These are phyloP conservation scores for Neomicropteryx cornuta DNA, from an alignment of 1,140 invertebrate genomes.

Conservation along the genomic window DNA sequence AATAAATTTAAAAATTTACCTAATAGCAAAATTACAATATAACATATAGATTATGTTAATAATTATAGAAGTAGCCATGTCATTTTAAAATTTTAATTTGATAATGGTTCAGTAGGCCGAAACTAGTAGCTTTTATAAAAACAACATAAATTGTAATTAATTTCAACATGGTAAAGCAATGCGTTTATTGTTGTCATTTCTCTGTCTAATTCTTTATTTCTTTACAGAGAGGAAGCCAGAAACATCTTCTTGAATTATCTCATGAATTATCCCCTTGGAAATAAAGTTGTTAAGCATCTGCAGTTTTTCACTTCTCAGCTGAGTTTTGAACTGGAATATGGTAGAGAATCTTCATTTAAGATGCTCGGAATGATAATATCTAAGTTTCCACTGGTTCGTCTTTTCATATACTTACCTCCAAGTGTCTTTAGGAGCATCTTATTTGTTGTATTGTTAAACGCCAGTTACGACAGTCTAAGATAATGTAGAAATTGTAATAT, in stretches of 20 bases:
- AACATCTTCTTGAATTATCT: slow-evolving; percentile 65
- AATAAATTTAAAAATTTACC: too few relatives aligned
- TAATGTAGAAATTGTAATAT: background rate
- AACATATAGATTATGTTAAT: background rate
- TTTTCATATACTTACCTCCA: background rate
- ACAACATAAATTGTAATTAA: background rate
- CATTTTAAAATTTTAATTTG: background rate
- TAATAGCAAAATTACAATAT: too few relatives aligned
- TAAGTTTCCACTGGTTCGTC: slow-evolving; percentile 49
- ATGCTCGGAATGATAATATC: slow-evolving; percentile 72
- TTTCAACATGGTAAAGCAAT: background rate
- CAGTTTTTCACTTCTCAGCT: slow-evolving; percentile 75
- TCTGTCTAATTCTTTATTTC: slow-evolving; percentile 6
- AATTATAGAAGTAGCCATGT: background rate
- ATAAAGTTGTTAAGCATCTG: slow-evolving; percentile 56
- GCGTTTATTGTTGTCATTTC: background rate
- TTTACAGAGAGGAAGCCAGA: slow-evolving; percentile 47
- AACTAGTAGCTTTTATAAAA: background rate
- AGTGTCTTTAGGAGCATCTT: background rate
- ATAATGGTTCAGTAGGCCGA: background rate
- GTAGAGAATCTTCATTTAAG: slow-evolving; percentile 73
- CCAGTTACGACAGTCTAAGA: background rate
- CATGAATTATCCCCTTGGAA: slow-evolving; percentile 71
- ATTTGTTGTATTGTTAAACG: background rate
- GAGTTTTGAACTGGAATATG: slow-evolving; percentile 65